phyloP scores from a whole-genome alignment of 2,113 vertebrate genomes.

The Pogonocichla stellata region DNA sequence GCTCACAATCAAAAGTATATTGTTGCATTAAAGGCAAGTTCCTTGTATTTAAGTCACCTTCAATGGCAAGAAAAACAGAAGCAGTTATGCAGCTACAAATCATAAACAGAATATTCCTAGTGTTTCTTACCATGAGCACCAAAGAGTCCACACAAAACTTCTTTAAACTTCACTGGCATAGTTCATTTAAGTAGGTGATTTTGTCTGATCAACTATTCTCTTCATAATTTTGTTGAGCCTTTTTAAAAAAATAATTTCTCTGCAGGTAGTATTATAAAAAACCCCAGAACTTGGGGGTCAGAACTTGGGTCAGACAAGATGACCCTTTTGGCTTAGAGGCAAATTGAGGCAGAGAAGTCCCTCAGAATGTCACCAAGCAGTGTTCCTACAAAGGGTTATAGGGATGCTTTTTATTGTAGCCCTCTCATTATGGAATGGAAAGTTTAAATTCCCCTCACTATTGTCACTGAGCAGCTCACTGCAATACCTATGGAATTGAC shows the following conservation, averaged over 20 bases:
- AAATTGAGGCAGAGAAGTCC: neutral
- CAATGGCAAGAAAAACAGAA: neutral
- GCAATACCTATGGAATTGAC: neutral
- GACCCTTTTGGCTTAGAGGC: rapidly evolving
- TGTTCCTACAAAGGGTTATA: neutral
- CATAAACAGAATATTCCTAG: neutral
- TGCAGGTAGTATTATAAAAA: neutral
- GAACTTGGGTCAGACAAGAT: neutral
- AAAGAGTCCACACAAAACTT: neutral
- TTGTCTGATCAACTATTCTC: neutral
- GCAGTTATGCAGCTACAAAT: neutral
- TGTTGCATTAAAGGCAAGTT: neutral
- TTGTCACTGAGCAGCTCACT: neutral
- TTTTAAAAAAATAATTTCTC: neutral
- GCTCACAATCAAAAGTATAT: neutral
- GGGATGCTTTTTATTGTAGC: neutral
- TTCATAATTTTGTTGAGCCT: neutral
- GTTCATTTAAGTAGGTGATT: neutral
- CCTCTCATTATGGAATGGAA: neutral
- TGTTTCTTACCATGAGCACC: neutral
- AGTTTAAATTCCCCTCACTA: neutral
- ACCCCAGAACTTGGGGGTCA: neutral
- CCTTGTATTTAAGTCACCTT: neutral
- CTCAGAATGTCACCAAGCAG: neutral
- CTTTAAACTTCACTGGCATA: neutral